A percentile compares a stretch with the other conserved stretches of the same genome.
These are phyloP conservation scores for Polietes domitor DNA, from an alignment of 2,888 invertebrate genomes.

Conservation along the genomic window DNA sequence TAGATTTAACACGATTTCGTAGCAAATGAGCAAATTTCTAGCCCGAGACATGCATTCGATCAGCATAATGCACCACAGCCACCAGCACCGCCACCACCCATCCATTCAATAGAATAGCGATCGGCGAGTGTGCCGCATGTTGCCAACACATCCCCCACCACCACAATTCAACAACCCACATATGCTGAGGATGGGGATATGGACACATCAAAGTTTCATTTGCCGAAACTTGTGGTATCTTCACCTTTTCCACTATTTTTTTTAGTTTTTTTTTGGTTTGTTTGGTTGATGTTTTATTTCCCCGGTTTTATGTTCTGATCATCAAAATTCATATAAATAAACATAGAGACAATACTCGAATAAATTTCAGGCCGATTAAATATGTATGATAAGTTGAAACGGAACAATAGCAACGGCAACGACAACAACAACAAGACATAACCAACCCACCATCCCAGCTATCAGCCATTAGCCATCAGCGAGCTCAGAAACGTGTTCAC, in stretches of 20 bases:
- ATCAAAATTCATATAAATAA: conserved; percentile 38
- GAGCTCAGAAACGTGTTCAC: conserved; percentile 28
- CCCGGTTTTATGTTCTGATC: neutral
- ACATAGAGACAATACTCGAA: conserved; percentile 28
- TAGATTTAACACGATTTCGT: neutral
- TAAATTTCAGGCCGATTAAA: conserved; percentile 11
- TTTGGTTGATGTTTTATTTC: neutral
- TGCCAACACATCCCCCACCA: neutral
- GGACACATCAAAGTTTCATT: conserved; percentile 28
- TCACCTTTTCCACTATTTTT: neutral
- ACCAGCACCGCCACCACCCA: neutral
- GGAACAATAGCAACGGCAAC: conserved; percentile 25
- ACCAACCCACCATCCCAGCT: neutral
- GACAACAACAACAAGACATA: conserved; percentile 11
- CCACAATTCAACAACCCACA: neutral
- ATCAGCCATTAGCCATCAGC: neutral
- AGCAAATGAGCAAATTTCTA: neutral
- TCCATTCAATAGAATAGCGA: neutral
- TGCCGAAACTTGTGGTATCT: conserved; percentile 38
- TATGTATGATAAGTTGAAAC: conserved; percentile 22
- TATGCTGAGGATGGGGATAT: neutral
- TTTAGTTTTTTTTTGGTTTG: neutral
- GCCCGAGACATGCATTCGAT: neutral
- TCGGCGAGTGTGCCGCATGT: neutral
- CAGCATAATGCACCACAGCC: neutral